Evolutionary conservation across 2,113 vertebrate species (phyloP), one percentile per base, ranked within the genome.

Genomic region (Glaucomys volans): DNA sequence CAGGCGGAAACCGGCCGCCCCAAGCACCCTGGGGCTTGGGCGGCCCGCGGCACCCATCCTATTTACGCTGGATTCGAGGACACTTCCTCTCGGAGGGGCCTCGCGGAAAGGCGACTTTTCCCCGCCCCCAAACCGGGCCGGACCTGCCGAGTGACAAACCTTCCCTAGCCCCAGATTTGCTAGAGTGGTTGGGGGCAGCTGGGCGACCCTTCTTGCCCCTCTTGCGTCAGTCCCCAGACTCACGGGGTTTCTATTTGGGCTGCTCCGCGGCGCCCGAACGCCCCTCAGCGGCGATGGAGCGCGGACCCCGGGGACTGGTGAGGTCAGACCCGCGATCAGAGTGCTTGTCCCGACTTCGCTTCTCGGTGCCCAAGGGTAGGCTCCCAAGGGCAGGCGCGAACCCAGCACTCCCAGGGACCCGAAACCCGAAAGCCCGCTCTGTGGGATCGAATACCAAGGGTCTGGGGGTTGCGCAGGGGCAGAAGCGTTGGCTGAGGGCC

Each of bases 201-300:
- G 14, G 1, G 59, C 62, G 26, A 64, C 75, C 84, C 62, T 42
- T 88, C 44, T 22, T 24, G 44, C 81, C 86, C 72, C 69, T 79
- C 42, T 80, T 16, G 87, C 79, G 64, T 57, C 69, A 71, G 59
- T 37, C 74, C 66, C 8, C 57, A 67, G 77, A 52, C 93, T 84
- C 32, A 4, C 26, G 26, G 87, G 44, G 24, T 40, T 92, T 81
- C 71, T 44, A 3, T 42, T 17, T 18, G 66, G 89, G 72, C 88
- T 71, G 32, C 92, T 86, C 2, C 1, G 89, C 76, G 71, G 97
- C 79, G 69, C 91, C 97, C 69, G 93, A 57, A 96, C 96, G 96
- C 96, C 97, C 96, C 96, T 95, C 95, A 96, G 97, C 47, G 97
- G 97, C 91, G n/a, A 80, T 35, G 18, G 50, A 79, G 87, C n/a